Base-by-base conservation (phyloP, 2,888 invertebrate genomes). In the Dryobotodes eremita region DNA sequence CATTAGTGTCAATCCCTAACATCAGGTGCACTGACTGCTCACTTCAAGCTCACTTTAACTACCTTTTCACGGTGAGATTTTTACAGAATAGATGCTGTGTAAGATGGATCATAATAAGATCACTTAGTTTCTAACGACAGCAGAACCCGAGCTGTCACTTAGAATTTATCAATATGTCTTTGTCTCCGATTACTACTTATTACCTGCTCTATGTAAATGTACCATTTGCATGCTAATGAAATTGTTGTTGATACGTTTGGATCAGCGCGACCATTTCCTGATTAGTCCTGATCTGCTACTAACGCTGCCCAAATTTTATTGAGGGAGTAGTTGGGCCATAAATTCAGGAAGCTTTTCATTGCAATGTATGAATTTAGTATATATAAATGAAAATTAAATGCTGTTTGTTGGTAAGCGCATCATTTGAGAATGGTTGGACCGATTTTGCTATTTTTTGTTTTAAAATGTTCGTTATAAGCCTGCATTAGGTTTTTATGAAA, bases 201-300 rank as follows among this genome's bases (percentile, higher is more conserved):
- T 76, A 68, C 82, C 71, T 73, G 57, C n/a, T 57, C 50, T 80
- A 81, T 73, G 85, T 76, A 73, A 81, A 85, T 73, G 65, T 76
- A 53, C 57, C 70, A 73, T 85, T 83, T 76, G 57, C 62, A 71
- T 74, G 83, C 82, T 85, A 83, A 83, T 85, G 31, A 72, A 64
- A 80, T 71, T 81, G 75, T 85, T 84, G 80, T 75, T 85, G 65
- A 66, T 48, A 42, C 59, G 75, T 69, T 71, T 48, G 65, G 53
- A 76, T 13, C 61, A 73, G 46, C 70, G 72, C 80, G 71, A 71
- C 17, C 48, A 61, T 82, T 62, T 77, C 50, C 64, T 62, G 17
- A 69, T 53, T 62, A 68, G 15, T 61, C 53, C 78, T 69, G 26
- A 71, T 64, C 46, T 71, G 57, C 8, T 36, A 76, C 57, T 77